Conservation (phyloP, 1,140 invertebrate species). For the Nasonia longicornis region DNA sequence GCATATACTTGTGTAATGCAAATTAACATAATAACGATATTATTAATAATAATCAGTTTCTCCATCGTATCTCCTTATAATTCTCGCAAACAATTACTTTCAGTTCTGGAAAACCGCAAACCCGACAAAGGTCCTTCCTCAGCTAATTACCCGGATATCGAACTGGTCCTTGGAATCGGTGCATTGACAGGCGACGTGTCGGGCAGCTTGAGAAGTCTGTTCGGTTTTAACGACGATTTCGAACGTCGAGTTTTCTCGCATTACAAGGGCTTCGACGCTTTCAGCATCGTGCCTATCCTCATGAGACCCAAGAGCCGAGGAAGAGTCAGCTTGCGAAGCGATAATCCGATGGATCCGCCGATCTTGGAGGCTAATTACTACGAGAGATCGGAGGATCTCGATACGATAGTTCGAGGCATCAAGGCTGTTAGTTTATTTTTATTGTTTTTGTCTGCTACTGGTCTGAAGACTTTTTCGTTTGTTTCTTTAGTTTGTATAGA, state of each 20-base stretch:
- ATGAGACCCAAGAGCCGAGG: constrained; percentile 83
- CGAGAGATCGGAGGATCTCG: constrained; percentile 75
- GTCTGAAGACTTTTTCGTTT: too few relatives aligned
- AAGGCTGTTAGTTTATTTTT: constrained; percentile 72
- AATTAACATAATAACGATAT: too few relatives aligned
- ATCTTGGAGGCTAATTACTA: constrained; percentile 85
- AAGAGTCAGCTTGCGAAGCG: constrained; percentile 74
- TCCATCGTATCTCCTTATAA: too few relatives aligned
- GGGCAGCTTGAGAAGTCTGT: constrained; percentile 74
- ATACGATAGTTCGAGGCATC: constrained; percentile 78
- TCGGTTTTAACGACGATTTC: constrained; percentile 75
- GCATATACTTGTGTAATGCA: too few relatives aligned
- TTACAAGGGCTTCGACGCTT: constrained; percentile 67
- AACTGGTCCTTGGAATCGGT: constrained; percentile 81
- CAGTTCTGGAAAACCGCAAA: constrained; percentile 31
- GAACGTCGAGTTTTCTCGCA: constrained; percentile 72
- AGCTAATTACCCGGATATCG: constrained; percentile 78
- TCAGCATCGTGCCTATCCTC: constrained; percentile 78
- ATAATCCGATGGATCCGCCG: constrained; percentile 81
- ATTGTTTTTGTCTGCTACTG: constrained; percentile 31
- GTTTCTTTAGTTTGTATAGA: too few relatives aligned
- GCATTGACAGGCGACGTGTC: constrained; percentile 79
- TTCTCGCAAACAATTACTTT: constrained; percentile 2
- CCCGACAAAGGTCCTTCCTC: background rate
- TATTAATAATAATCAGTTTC: too few relatives aligned